These are phyloP conservation scores for Andrena camellia DNA, from an alignment of 2,888 invertebrate genomes.

Conservation along the genomic window DNA sequence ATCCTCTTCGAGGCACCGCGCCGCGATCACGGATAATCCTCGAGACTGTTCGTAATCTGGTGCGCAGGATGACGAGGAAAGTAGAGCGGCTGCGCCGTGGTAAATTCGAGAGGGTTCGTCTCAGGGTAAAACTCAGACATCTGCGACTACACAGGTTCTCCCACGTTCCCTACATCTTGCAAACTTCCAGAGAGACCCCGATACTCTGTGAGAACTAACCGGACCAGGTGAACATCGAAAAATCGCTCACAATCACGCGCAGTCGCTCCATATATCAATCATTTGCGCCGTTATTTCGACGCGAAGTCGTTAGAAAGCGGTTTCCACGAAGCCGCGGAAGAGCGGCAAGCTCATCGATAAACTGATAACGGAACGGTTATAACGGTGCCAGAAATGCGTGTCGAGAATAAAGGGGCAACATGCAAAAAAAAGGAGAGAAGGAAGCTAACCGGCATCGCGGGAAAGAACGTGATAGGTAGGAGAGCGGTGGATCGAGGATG, in stretches of 20 bases:
- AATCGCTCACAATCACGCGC: not conserved
- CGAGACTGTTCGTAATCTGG: conserved; percentile 38
- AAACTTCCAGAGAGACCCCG: too few relatives aligned
- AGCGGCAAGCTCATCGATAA: conserved; percentile 20
- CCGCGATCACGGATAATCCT: conserved; percentile 41
- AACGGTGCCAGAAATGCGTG: conserved; percentile 46
- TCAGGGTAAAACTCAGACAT: not conserved
- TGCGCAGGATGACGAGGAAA: not conserved
- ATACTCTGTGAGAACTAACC: too few relatives aligned
- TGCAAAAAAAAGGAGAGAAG: not conserved
- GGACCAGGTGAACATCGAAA: too few relatives aligned
- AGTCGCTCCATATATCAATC: not conserved
- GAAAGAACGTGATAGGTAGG: conserved; percentile 10
- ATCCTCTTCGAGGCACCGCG: conserved; percentile 38
- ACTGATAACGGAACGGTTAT: conserved; percentile 52
- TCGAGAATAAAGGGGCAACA: conserved; percentile 9
- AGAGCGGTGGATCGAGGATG: not conserved
- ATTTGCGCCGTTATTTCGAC: not conserved
- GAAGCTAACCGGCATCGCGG: not conserved
- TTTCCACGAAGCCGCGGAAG: not conserved
- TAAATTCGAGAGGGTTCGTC: not conserved
- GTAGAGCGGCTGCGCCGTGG: not conserved
- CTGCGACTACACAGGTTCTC: not conserved
- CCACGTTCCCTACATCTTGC: too few relatives aligned
- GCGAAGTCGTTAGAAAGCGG: not conserved